A percentile compares a stretch with the other conserved stretches of the same genome.
These are phyloP conservation scores for Epiperipatus broadwayi DNA, from an alignment of 2,888 invertebrate species.

Conservation along the genomic window DNA sequence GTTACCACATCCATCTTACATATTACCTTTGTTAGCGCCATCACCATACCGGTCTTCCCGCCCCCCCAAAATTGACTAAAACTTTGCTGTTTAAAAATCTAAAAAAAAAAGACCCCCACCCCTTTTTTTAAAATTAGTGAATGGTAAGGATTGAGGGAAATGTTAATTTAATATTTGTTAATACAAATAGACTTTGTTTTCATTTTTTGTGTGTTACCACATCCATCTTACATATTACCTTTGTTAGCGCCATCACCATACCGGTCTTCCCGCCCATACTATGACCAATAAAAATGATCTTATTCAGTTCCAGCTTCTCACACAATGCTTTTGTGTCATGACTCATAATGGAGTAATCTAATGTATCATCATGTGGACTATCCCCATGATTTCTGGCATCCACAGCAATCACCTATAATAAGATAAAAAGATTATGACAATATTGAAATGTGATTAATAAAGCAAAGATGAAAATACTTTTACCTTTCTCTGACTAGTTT, in stretches of 20 bases:
- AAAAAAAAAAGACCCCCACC: no score
- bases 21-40: slow-evolving; percentile 40
- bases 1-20: no score
- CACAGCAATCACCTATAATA: slow-evolving; percentile 44
- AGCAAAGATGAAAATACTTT: slow-evolving; percentile 3
- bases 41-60: slow-evolving; percentile 73
- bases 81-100: no score
- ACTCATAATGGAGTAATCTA: slow-evolving; percentile 52
- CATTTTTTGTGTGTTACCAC: no score
- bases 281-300: slow-evolving; percentile 52
- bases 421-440: neutral
- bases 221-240: no score
- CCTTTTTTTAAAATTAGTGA: no score
- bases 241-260: slow-evolving; percentile 54
- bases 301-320: slow-evolving; percentile 39
- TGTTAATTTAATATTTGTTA: no score
- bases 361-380: slow-evolving; percentile 54
- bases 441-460: neutral
- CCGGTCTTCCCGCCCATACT: slow-evolving; percentile 88
- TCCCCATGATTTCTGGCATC: slow-evolving; percentile 92
- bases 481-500: slow-evolving; percentile 43
- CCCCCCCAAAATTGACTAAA: no score
- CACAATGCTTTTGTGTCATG: slow-evolving; percentile 49
- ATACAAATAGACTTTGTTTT: no score
- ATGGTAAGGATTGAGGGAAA: no score